These are phyloP conservation scores for Pedicia rivosa DNA, from an alignment of 2,888 invertebrate species.

Conservation along the genomic window DNA sequence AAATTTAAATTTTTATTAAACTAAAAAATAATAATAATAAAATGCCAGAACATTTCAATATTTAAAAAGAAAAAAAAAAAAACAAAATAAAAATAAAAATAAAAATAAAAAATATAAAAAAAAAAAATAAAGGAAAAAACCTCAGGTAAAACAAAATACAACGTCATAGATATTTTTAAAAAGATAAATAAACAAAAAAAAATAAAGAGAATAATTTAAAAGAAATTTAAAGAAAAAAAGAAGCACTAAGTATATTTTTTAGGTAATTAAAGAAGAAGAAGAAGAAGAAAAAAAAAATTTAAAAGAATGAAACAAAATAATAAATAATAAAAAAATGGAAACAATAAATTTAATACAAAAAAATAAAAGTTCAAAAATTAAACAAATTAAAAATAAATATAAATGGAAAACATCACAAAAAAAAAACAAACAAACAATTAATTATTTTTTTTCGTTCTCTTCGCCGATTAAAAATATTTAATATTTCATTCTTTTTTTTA, in stretches of 20 bases:
- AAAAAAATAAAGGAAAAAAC: conserved; percentile 2
- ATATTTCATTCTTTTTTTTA: not conserved
- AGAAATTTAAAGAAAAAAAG: conserved; percentile 1
- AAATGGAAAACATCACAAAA: not conserved
- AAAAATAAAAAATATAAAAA: conserved; percentile 1
- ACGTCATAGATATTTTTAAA: too few species aligned
- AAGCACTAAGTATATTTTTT: too few species aligned
- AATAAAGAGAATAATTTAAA: conserved; percentile 1
- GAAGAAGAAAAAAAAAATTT: too few species aligned
- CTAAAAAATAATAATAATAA: not conserved
- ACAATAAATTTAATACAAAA: not conserved
- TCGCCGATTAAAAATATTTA: too few species aligned
- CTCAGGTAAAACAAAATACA: too few species aligned
- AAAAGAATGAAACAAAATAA: not conserved
- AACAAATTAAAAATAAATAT: conserved; percentile 1
- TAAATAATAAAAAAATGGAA: not conserved
- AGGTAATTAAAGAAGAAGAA: too few species aligned
- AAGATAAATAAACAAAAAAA: conserved; percentile 3
- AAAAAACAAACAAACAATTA: not conserved
- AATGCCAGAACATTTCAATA: too few species aligned
- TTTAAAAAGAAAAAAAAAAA: conserved; percentile 2
- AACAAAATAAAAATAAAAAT: conserved; percentile 3
- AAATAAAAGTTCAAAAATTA: not conserved
- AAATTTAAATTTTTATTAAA: not conserved
- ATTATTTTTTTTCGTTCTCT: not conserved